Base-by-base conservation (phyloP, 2,797 vertebrate species). In the Chaenodraco wilsoni region DNA sequence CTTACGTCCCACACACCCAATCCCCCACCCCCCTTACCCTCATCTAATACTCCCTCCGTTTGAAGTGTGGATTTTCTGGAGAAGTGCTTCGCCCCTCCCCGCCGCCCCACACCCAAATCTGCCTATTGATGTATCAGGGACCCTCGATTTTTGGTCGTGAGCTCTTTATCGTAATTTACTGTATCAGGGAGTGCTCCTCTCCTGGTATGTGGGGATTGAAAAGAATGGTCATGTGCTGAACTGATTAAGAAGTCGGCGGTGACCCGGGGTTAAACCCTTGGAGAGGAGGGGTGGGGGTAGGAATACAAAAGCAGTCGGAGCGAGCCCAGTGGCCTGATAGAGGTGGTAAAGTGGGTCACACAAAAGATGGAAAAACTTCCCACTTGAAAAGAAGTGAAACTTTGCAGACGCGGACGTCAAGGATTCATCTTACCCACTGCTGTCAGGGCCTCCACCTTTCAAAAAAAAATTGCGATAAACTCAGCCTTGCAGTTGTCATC, bases 151-250 rank as follows among this genome's bases (percentile, higher is more conserved):
- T 78, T 65, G 83, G 83, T 79, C 21, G 69, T 90, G 90, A 91
- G 91, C 88, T 91, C 90, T 92, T 94, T 94, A 93, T 91, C 79
- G 70, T 91, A 87, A 87, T 88, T 79, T 89, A 89, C 90, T 90
- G 92, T 93, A 93, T 92, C 92, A 92, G 90, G 91, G 86, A 88
- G 90, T 85, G 83, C 90, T 89, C 84, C 88, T 74, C 92, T 87
- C 89, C 88, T 88, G 92, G 90, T 92, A 93, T 92, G 92, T 82
- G 79, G 84, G 86, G 88, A 91, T 84, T 90, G 89, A 88, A 90
- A 87, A 81, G 72, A 89, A 74, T 45, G 82, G 90, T 94, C 94
- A 93, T 94, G 92, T 92, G 92, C 90, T 87, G 84, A 69, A 85
- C 91, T 92, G 91, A 93, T 93, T 93, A 92, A 93, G 90, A 91